Evolutionary conservation across 1,140 invertebrate genomes (phyloP), one percentile per base, ranked within the genome.

Genomic region (Drosophila ogumai): DNA sequence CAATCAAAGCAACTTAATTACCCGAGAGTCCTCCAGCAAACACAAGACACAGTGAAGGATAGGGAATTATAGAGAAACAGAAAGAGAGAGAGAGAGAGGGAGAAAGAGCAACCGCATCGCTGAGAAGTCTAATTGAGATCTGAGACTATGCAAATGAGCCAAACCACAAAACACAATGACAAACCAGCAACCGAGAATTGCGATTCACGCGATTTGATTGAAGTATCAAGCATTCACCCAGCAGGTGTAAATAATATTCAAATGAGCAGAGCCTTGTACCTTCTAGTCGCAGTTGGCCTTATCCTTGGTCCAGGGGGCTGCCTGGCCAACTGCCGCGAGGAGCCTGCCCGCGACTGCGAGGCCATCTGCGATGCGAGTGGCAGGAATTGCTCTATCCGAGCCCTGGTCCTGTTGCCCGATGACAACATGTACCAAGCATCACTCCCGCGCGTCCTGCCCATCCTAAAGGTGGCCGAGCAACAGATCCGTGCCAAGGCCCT

Each of bases 391-490:
- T 92, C 92, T 13, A 93, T 95, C n/a, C 86, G 93, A 22, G 94
- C 94, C 1, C 93, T 94, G 5, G 92, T 95, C 8, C 81, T 95
- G 49, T 75, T 95, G 66, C 94, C 94, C 1, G 93, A 93, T 36
- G 94, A 93, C 65, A 93, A 93, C 1, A 87, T 88, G 3, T 94
- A 93, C 36, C 92, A 93, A 54, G 93, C 93, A 0, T 94, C 94
- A 5, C 79, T 95, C 71, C 74, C 92, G 17, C 93, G 93, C 12
- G 94, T 94, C 17, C 77, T 94, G 58, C 94, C 95, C 13, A 94
- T 94, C 0, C 76, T 95, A 0, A 94, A 95, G 75, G 82, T 96
- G 68, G 95, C 95, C 0, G 92, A 94, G 28, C 81, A 93, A 43
- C 91, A 94, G 32, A 93, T 94, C 1, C 93, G 93, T 6, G 79